These are phyloP conservation scores for Ectropis crepuscularia DNA, from an alignment of 2,888 invertebrate genomes.

Conservation along the genomic window DNA sequence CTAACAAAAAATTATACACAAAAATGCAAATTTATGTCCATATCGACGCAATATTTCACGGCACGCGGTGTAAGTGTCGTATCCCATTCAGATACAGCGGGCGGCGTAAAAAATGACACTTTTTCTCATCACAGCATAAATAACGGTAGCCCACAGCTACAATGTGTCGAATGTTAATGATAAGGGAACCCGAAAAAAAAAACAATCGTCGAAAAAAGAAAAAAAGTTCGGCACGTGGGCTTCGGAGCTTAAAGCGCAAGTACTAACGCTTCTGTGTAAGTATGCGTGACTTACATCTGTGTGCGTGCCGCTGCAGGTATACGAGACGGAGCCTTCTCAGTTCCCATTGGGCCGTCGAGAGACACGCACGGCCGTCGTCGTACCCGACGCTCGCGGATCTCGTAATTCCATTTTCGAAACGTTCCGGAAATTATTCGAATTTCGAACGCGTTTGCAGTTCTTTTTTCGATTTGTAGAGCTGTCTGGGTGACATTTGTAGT, in stretches of 20 bases:
- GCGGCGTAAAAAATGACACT: slow-evolving; percentile 41
- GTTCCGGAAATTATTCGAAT: slow-evolving; percentile 15
- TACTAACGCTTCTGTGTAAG: slow-evolving; percentile 57
- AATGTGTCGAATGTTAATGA: slow-evolving; percentile 56
- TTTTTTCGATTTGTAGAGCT: not conserved
- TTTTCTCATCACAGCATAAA: slow-evolving; percentile 48
- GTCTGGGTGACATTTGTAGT: slow-evolving; percentile 12
- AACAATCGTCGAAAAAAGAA: slow-evolving; percentile 45
- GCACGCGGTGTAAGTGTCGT: slow-evolving; percentile 29
- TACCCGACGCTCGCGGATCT: slow-evolving; percentile 31
- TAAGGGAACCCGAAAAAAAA: slow-evolving; percentile 51
- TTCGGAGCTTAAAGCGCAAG: slow-evolving; percentile 73
- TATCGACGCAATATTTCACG: slow-evolving; percentile 30
- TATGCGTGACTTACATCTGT: slow-evolving; percentile 65
- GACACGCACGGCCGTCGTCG: slow-evolving; percentile 46
- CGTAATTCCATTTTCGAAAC: slow-evolving; percentile 25
- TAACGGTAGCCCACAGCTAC: slow-evolving; percentile 55
- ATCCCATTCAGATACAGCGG: slow-evolving; percentile 34
- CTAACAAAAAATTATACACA: slow-evolving; percentile 14
- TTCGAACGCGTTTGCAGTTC: slow-evolving; percentile 8
- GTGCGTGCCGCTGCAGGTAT: slow-evolving; percentile 82
- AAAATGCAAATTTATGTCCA: slow-evolving; percentile 22
- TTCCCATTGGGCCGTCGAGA: slow-evolving; percentile 69
- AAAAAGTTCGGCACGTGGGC: slow-evolving; percentile 57
- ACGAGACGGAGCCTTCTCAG: slow-evolving; percentile 63